Conservation (phyloP, 2,113 vertebrate species). For the Phrynosoma platyrhinos region DNA sequence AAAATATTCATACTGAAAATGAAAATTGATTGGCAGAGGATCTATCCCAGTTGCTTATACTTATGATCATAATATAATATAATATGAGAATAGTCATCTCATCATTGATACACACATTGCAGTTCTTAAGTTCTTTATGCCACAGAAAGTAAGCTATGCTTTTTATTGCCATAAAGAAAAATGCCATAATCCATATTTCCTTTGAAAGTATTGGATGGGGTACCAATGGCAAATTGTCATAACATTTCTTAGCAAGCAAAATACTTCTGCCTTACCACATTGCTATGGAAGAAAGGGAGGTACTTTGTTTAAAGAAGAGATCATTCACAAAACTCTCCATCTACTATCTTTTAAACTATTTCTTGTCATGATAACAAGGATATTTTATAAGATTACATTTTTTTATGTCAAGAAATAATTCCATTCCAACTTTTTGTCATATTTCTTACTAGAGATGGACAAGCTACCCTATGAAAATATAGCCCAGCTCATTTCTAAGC, state of each 20-base stretch:
- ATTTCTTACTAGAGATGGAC: background rate
- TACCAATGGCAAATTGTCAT: background rate
- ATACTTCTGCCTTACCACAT: background rate
- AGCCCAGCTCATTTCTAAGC: background rate
- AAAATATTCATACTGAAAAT: background rate
- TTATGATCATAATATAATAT: background rate
- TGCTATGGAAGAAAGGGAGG: background rate
- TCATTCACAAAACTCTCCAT: background rate
- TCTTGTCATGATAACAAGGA: background rate
- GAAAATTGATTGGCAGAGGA: background rate
- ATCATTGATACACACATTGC: background rate
- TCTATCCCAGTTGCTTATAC: too few relatives aligned
- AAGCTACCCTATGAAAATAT: background rate
- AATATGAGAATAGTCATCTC: background rate
- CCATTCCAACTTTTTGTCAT: background rate
- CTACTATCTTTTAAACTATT: background rate
- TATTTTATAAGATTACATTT: too few relatives aligned
- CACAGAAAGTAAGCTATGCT: background rate
- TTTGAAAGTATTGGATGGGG: background rate
- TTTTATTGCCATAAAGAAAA: background rate
- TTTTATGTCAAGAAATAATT: too few relatives aligned
- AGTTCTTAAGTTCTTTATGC: background rate
- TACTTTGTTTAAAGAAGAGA: background rate
- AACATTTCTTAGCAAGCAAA: background rate
- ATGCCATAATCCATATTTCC: background rate